A percentile compares a stretch with the other conserved stretches of the same genome.
phyloP scores from a whole-genome alignment of 2,888 invertebrate species.

The Rapana venosa region DNA sequence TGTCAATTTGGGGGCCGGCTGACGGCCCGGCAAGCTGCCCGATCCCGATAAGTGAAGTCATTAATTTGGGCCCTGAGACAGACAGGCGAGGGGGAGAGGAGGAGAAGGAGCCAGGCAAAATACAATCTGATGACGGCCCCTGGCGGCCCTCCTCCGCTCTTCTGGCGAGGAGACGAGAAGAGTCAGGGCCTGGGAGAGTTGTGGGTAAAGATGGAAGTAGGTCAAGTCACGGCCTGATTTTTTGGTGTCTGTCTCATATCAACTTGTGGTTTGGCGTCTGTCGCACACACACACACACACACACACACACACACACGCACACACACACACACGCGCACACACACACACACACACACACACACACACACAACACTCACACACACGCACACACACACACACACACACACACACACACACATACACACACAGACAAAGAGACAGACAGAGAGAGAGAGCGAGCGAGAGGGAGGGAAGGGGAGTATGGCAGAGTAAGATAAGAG shows the following conservation, averaged over 20 bases:
- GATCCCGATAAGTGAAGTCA: slow-evolving; percentile 11
- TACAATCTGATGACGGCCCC: background rate
- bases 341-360: background rate
- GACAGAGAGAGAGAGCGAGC: no score
- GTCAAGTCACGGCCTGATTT: background rate
- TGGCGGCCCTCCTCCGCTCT: no score
- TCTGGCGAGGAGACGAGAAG: no score
- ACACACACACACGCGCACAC: background rate
- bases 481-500: no score
- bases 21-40: slow-evolving; percentile 7
- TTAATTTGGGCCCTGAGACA: background rate
- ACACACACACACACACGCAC: background rate
- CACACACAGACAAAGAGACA: no score
- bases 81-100: background rate
- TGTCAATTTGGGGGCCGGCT: slow-evolving; percentile 3
- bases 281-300: background rate
- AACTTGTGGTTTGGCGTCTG: no score
- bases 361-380: background rate
- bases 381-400: background rate
- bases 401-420: slow-evolving; percentile 2
- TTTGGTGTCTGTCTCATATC: no score
- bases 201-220: no score
- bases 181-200: no score
- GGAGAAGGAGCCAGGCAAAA: background rate
- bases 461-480: no score